Base-by-base conservation (phyloP, 2,888 invertebrate species). In the Lottia scabra region DNA sequence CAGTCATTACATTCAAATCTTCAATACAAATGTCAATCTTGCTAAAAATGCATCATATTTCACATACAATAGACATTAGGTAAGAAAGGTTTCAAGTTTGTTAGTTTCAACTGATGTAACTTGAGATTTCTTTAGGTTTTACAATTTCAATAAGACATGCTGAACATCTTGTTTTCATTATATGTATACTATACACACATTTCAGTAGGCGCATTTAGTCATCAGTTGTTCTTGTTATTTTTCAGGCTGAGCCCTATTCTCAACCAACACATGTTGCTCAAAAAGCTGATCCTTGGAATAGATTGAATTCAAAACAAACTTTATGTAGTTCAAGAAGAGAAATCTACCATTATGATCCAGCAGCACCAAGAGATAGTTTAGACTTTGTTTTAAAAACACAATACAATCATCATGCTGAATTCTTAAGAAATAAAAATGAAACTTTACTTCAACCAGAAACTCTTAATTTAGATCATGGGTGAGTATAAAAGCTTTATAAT, bases 331-430 rank as follows among this genome's bases (percentile, higher is more conserved):
- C 84, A 19, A 79, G 87, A 63, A 82, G 84, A 68, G 87, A 89
- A 72, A 82, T 87, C 43, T 86, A 81, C 70, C 86, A 88, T 71
- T 78, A 78, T 73, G 89, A 89, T 69, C 88, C 88, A 19, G 78
- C 82, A 65, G 87, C 88, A 10, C 89, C 89, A 23, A 78, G 78
- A n/a, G 89, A 90, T 80, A 85, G 84, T 72, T 79, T 90, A 48
- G 90, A 90, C 77, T 89, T 90, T 83, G 78, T 87, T 15, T 78
- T 90, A 26, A 90, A 89, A 75, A 79, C 89, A 27, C 78, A 86
- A 63, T 90, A 90, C 77, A 79, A 89, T 75, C 89, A 90, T 30
- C 87, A 90, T 78, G 78, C 81, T 16, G 86, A 87, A 63, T 84
- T 89, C 45, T 80, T 89, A 10, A 85, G 78, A 64, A 85, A 81